Evolutionary conservation across 2,113 vertebrate genomes (phyloP).

Genomic region (Callochromis pleurospilus): DNA sequence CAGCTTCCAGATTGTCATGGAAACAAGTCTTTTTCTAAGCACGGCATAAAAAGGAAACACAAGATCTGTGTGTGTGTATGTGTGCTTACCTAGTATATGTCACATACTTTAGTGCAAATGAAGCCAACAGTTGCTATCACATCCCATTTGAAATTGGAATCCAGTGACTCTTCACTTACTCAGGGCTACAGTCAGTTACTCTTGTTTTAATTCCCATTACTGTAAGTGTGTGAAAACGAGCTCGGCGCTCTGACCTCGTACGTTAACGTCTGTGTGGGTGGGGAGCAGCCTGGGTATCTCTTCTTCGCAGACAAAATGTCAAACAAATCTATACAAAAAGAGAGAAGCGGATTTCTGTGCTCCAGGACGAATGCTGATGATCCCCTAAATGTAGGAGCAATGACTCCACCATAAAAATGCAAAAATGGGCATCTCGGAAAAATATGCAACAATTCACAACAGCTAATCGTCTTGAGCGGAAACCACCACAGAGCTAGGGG

Average conservation of each 20-base stretch:
- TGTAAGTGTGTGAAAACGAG: background rate
- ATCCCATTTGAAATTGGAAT: constrained; percentile 1
- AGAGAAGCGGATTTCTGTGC: background rate
- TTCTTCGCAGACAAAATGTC: background rate
- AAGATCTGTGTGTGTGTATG: background rate
- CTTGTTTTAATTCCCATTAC: background rate
- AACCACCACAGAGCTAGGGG: background rate
- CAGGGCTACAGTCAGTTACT: background rate
- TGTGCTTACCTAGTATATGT: background rate
- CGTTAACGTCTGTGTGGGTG: background rate
- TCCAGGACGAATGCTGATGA: constrained; percentile 36
- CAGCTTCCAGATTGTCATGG: constrained; percentile 24
- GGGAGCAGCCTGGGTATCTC: background rate
- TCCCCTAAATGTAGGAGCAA: constrained; percentile 23
- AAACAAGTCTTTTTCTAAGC: constrained; percentile 10
- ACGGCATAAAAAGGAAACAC: background rate
- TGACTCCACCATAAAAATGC: constrained; percentile 33
- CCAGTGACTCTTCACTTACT: background rate
- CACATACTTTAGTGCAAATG: background rate
- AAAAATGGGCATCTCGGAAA: constrained; percentile 22
- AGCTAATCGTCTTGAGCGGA: constrained; percentile 18
- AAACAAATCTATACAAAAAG: background rate
- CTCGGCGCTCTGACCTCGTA: background rate
- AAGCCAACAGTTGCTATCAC: background rate
- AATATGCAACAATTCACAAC: constrained; percentile 11